Evolutionary conservation across 2,797 vertebrate genomes (phyloP).

Genomic region (Dromococcyx pavoninus): DNA sequence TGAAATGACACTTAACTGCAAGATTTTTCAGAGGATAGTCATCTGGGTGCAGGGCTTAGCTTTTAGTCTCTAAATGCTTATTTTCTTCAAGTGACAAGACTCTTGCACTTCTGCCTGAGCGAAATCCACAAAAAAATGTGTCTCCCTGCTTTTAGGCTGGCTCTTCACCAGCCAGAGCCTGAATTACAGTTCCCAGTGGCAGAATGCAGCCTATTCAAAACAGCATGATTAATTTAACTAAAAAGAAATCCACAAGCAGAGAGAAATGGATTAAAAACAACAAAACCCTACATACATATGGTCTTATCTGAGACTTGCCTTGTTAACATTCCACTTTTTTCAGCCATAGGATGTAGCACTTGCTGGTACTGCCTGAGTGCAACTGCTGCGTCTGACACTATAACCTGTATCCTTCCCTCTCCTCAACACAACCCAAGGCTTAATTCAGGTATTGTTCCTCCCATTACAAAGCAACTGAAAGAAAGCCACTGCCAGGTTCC

Average conservation of each 20-base stretch:
- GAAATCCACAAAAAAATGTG: not conserved
- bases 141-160: not conserved
- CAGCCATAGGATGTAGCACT: slow-evolving; percentile 32
- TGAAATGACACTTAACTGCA: not conserved
- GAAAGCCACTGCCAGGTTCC: slow-evolving; percentile 54
- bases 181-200: slow-evolving; percentile 14
- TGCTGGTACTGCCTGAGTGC: not conserved
- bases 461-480: slow-evolving; percentile 47
- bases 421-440: slow-evolving; percentile 17
- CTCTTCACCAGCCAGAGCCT: slow-evolving; percentile 11
- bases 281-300: slow-evolving; percentile 52
- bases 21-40: not conserved
- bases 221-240: slow-evolving; percentile 53
- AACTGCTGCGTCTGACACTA: slow-evolving; percentile 28
- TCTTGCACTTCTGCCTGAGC: not conserved
- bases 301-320: slow-evolving; percentile 51
- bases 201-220: slow-evolving; percentile 50
- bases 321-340: slow-evolving; percentile 58
- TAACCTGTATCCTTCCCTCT: slow-evolving; percentile 44
- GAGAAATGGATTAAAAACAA: slow-evolving; percentile 59
- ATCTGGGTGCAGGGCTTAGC: not conserved
- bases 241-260: slow-evolving; percentile 57
- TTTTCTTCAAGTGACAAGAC: not conserved
- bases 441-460: slow-evolving; percentile 66
- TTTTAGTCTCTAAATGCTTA: not conserved